Evolutionary conservation across 2,888 invertebrate species (phyloP).

Genomic region (Camponotus fellah): DNA sequence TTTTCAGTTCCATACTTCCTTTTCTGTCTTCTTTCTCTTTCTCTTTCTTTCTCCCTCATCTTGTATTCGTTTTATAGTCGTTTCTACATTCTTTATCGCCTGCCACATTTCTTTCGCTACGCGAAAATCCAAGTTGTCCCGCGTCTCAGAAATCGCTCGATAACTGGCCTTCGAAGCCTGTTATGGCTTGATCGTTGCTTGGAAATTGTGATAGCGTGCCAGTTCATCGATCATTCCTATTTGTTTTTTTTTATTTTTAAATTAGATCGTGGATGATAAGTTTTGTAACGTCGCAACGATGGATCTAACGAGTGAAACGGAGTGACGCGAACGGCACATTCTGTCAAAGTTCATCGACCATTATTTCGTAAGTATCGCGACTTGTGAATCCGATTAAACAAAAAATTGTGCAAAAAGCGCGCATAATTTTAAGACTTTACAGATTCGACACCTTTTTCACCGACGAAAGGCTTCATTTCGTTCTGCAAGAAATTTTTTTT

Average conservation of each 20-base stretch:
- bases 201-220: slow-evolving; percentile 72
- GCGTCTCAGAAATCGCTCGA: slow-evolving; percentile 71
- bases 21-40: background rate
- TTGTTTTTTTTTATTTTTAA: slow-evolving; percentile 63
- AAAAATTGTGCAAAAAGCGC: slow-evolving; percentile 3
- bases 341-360: slow-evolving; percentile 32
- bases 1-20: slow-evolving; percentile 63
- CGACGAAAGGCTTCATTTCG: slow-evolving; percentile 15
- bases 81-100: slow-evolving; percentile 48
- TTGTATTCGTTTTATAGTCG: slow-evolving; percentile 16
- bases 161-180: slow-evolving; percentile 68
- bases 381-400: slow-evolving; percentile 34
- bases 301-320: background rate
- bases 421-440: background rate
- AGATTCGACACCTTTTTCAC: slow-evolving; percentile 17
- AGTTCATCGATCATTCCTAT: slow-evolving; percentile 72
- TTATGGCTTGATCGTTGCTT: slow-evolving; percentile 76
- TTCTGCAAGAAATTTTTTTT: background rate
- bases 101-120: slow-evolving; percentile 65
- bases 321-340: slow-evolving; percentile 12
- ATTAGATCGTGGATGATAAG: slow-evolving; percentile 53
- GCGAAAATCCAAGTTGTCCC: slow-evolving; percentile 69
- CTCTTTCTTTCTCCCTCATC: slow-evolving; percentile 12
- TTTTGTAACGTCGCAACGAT: slow-evolving; percentile 42
- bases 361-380: slow-evolving; percentile 43